A percentile compares a stretch with the other conserved stretches of the same genome.
These are phyloP conservation scores for Syngnathus scovelli DNA, from an alignment of 2,113 vertebrate species.

Conservation along the genomic window DNA sequence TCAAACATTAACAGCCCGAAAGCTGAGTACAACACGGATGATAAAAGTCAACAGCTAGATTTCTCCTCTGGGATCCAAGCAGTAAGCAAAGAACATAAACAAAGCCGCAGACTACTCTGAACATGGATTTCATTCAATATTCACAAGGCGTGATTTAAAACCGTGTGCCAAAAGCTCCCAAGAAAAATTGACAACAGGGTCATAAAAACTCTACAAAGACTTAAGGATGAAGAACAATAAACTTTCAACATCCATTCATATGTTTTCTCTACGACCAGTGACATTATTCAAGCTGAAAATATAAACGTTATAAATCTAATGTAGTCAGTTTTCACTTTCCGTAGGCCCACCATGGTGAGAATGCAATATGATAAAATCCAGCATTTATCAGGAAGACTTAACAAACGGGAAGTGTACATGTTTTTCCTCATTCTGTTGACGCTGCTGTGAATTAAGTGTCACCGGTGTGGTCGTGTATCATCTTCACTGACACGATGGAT, in stretches of 20 bases:
- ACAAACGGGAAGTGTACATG: too few species aligned
- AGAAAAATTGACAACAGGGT: conserved; percentile 12
- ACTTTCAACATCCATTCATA: neutral
- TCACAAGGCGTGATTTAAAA: conserved; percentile 36
- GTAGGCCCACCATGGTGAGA: too few species aligned
- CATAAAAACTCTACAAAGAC: conserved; percentile 17
- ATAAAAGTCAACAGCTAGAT: conserved; percentile 46
- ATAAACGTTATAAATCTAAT: too few species aligned
- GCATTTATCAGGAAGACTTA: neutral
- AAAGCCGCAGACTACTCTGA: conserved; percentile 22
- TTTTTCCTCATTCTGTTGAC: neutral
- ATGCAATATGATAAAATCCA: neutral
- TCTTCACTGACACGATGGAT: neutral
- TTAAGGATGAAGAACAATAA: neutral
- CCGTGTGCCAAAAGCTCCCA: neutral
- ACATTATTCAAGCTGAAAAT: too few species aligned
- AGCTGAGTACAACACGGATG: conserved; percentile 36
- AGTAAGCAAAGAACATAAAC: conserved; percentile 47
- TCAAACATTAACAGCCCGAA: conserved; percentile 32
- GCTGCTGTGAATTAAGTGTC: neutral
- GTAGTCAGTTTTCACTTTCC: too few species aligned
- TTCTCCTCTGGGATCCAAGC: conserved; percentile 48
- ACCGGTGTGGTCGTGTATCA: neutral
- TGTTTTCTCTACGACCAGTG: too few species aligned
- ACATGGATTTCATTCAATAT: conserved; percentile 48